phyloP scores from a whole-genome alignment of 2,113 vertebrate species.

The Gymnogyps californianus region DNA sequence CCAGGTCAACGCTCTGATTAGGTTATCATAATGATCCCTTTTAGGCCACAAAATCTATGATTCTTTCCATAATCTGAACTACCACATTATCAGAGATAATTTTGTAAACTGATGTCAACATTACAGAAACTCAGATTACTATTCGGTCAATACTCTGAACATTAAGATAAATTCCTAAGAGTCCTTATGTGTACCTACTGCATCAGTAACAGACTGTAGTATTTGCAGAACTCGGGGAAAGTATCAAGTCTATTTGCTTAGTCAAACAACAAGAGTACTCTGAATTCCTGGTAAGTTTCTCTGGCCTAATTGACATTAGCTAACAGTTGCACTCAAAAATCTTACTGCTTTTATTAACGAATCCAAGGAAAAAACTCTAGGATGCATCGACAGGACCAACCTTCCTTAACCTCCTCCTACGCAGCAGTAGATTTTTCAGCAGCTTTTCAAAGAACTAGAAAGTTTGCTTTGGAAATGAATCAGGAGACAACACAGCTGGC shows the following conservation, averaged over 20 bases:
- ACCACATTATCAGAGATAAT: conserved; percentile 19
- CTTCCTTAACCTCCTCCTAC: not conserved
- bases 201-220: not conserved
- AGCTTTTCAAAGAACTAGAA: not conserved
- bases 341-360: not conserved
- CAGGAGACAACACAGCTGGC: not conserved
- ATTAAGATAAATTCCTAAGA: conserved; percentile 24
- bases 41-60: not conserved
- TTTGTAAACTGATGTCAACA: conserved; percentile 6
- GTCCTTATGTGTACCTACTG: not conserved
- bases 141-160: not conserved
- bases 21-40: not conserved
- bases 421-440: not conserved
- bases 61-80: not conserved
- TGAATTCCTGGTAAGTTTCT: not conserved
- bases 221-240: conserved; percentile 7
- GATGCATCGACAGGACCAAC: not conserved
- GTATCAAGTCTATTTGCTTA: not conserved
- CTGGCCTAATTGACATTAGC: not conserved
- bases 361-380: not conserved
- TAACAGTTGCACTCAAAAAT: not conserved
- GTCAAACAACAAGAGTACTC: not conserved
- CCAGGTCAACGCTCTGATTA: not conserved
- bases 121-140: not conserved
- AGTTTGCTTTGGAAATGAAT: not conserved